These are phyloP conservation scores for Mesoclemmys tuberculata DNA, from an alignment of 2,113 vertebrate species.

Conservation along the genomic window DNA sequence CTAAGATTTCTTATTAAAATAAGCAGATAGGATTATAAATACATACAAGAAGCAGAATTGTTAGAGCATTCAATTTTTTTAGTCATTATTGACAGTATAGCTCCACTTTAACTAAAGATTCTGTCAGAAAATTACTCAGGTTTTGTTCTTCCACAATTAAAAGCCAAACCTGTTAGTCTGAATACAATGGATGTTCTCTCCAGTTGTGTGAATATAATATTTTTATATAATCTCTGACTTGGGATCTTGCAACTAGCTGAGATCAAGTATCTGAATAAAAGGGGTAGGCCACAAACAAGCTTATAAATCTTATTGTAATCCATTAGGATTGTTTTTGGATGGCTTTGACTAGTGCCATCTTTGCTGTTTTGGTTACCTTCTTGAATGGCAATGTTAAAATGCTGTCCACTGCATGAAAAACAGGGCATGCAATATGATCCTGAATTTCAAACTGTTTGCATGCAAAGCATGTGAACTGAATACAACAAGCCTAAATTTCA, in stretches of 20 bases:
- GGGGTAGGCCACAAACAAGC: not conserved
- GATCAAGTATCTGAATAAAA: not conserved
- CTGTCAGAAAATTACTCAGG: not conserved
- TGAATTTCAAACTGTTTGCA: not conserved
- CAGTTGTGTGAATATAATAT: accelerated
- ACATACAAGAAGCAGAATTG: not conserved
- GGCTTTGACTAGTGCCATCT: not conserved
- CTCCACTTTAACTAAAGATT: not conserved
- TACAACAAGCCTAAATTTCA: not conserved
- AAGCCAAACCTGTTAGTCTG: not conserved
- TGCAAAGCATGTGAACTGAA: not conserved
- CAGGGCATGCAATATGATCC: not conserved
- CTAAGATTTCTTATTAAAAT: not conserved
- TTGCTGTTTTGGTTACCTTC: not conserved
- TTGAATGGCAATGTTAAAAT: not conserved
- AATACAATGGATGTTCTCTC: not conserved
- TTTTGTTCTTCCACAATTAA: not conserved
- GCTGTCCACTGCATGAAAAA: not conserved
- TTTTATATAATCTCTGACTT: not conserved
- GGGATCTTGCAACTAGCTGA: not conserved
- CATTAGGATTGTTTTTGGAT: not conserved
- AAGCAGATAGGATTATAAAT: not conserved
- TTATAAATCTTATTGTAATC: not conserved
- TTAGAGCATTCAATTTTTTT: not conserved
- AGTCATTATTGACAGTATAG: not conserved